Evolutionary conservation across 2,113 vertebrate species (phyloP).

Genomic region (Balaeniceps rex): DNA sequence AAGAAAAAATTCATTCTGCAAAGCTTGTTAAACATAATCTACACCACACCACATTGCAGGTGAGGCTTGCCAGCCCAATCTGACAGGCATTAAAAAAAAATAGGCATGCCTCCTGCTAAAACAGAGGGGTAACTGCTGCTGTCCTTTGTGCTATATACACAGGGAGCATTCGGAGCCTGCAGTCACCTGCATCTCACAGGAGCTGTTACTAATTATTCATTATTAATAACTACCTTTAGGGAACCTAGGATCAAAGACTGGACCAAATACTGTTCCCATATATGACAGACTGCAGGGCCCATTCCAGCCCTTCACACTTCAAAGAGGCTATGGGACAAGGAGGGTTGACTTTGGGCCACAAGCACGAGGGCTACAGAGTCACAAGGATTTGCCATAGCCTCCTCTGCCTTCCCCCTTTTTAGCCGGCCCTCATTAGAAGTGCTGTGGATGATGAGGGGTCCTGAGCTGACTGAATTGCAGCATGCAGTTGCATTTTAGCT

Average conservation of each 20-base stretch:
- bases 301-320: background rate
- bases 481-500: background rate
- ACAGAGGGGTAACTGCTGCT: background rate
- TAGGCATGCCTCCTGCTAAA: background rate
- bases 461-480: background rate
- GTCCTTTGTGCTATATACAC: background rate
- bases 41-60: background rate
- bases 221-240: background rate
- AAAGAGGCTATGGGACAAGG: background rate
- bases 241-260: background rate
- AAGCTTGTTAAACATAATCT: background rate
- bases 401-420: background rate
- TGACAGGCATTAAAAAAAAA: background rate
- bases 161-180: background rate
- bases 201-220: background rate
- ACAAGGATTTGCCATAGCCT: background rate
- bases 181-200: background rate
- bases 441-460: background rate
- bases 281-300: background rate
- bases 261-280: background rate
- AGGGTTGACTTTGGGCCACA: background rate
- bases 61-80: background rate
- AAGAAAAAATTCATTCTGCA: background rate
- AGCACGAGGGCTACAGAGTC: background rate
- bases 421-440: rapidly evolving